phyloP scores from a whole-genome alignment of 2,113 vertebrate species.

The Maccullochella peelii region DNA sequence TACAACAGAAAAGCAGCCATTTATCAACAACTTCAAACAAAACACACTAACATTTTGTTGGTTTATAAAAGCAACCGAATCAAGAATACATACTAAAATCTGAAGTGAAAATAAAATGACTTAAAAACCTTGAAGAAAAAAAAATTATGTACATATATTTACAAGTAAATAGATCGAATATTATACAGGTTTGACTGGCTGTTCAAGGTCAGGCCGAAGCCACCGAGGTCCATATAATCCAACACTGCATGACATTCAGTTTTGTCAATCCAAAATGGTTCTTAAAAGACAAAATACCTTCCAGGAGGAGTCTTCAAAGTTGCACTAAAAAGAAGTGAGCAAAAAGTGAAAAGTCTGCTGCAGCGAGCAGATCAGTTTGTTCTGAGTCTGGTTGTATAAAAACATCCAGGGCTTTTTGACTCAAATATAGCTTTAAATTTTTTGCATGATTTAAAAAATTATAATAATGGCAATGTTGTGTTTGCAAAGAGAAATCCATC shows the following conservation, averaged over 20 bases:
- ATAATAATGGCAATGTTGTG: conserved; percentile 47
- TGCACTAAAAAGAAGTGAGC: conserved; percentile 37
- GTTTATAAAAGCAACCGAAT: conserved; percentile 74
- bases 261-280: conserved; percentile 64
- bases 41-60: conserved; percentile 68
- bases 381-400: conserved; percentile 55
- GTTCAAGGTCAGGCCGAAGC: conserved; percentile 62
- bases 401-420: conserved; percentile 59
- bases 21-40: conserved; percentile 73
- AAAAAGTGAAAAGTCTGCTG: conserved; percentile 25
- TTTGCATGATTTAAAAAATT: conserved; percentile 46
- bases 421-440: conserved; percentile 36
- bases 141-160: conserved; percentile 80
- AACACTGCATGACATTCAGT: conserved; percentile 77
- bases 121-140: conserved; percentile 75
- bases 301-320: conserved; percentile 52
- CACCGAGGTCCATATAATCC: conserved; percentile 68
- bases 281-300: conserved; percentile 57
- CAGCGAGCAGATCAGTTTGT: conserved; percentile 39
- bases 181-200: conserved; percentile 76
- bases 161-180: conserved; percentile 73
- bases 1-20: conserved; percentile 70
- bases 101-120: conserved; percentile 69
- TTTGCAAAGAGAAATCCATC: conserved; percentile 51
- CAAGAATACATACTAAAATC: conserved; percentile 74